Conservation (phyloP, 2,797 vertebrate species). For the Pipistrellus pygmaeus region DNA sequence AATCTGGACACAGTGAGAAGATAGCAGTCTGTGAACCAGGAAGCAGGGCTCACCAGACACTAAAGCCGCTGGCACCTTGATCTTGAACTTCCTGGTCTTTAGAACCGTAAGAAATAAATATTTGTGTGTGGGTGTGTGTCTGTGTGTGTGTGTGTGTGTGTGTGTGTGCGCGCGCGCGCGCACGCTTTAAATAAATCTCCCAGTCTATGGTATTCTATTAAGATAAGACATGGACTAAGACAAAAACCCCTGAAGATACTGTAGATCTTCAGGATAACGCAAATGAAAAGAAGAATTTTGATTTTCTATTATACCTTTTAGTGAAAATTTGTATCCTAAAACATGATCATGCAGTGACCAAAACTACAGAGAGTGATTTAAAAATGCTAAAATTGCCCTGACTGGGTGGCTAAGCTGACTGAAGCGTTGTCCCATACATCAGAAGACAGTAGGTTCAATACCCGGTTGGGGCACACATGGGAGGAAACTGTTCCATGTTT, state of each 20-base stretch:
- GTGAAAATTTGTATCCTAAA: slow-evolving; percentile 52
- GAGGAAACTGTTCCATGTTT: background rate
- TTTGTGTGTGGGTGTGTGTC: no score
- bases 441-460: background rate
- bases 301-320: background rate
- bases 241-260: background rate
- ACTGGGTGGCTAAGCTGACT: background rate
- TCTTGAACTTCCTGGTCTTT: background rate
- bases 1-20: background rate
- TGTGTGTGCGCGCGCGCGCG: no score
- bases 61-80: background rate
- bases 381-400: background rate
- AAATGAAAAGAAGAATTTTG: slow-evolving; percentile 36
- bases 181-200: background rate
- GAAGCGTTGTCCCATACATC: background rate
- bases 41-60: background rate
- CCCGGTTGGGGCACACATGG: background rate
- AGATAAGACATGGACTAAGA: background rate
- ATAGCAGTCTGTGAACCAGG: background rate
- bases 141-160: no score
- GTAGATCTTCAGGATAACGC: background rate
- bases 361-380: background rate
- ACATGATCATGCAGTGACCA: background rate
- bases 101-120: background rate
- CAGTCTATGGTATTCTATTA: background rate